phyloP scores from a whole-genome alignment of 2,797 vertebrate species.

The Platyrinchus mystaceus region DNA sequence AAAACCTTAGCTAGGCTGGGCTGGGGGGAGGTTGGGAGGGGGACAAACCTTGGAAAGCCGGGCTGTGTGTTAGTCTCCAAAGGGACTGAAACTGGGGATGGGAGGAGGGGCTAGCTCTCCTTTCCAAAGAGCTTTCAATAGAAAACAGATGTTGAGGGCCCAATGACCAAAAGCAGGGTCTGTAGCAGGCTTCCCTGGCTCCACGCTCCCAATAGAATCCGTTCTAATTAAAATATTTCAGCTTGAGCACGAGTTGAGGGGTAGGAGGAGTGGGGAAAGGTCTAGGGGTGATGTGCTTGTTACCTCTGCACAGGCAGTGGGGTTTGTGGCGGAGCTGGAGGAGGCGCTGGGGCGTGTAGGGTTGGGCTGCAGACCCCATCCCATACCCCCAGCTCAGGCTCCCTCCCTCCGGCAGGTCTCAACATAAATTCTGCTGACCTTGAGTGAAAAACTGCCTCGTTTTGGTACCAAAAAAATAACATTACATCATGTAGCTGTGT shows the following conservation, averaged over 20 bases:
- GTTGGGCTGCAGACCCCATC: background rate
- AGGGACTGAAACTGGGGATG: slow-evolving; percentile 38
- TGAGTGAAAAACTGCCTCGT: slow-evolving; percentile 79
- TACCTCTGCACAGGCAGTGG: background rate
- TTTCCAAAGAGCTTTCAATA: slow-evolving; percentile 67
- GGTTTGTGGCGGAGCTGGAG: background rate
- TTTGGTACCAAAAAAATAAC: slow-evolving; percentile 86
- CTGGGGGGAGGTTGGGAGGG: background rate
- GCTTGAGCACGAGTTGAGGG: background rate
- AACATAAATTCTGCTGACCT: slow-evolving; percentile 79
- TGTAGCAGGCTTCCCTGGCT: slow-evolving; percentile 42
- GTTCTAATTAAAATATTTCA: slow-evolving; percentile 44
- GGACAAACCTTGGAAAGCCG: background rate
- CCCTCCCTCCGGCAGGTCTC: slow-evolving; percentile 71
- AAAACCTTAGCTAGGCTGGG: background rate
- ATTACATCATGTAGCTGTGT: slow-evolving; percentile 86
- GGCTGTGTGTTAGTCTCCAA: background rate
- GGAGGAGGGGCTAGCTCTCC: slow-evolving; percentile 47
- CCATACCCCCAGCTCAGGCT: slow-evolving; percentile 69
- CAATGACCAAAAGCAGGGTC: slow-evolving; percentile 40
- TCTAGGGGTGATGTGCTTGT: background rate
- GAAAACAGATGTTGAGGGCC: slow-evolving; percentile 71
- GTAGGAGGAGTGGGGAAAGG: background rate
- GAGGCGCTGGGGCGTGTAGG: rapidly evolving
- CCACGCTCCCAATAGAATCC: background rate